Base-by-base conservation (phyloP, 2,797 vertebrate genomes). In the Macropodus opercularis region DNA sequence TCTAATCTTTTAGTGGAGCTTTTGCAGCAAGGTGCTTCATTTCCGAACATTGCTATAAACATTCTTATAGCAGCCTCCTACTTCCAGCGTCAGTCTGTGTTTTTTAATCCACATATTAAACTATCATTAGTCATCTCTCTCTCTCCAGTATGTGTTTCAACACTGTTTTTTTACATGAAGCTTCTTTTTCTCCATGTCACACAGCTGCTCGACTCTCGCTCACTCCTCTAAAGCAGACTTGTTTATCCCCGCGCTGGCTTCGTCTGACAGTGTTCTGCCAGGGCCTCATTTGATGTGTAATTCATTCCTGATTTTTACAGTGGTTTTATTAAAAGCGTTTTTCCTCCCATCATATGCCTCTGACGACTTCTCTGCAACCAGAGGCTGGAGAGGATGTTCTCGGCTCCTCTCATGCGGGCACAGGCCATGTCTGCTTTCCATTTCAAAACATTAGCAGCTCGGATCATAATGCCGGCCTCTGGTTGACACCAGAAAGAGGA, bases 261-360 rank as follows among this genome's bases (percentile, higher is more conserved):
- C 22, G 17, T 41, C 50, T 62, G 84, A 83, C 84, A 78, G 75
- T 44, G 44, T 69, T 60, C 72, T 69, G 71, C 79, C 84, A 63
- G 63, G 52, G 47, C 34, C 47, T 48, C 14, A 61, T 84, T 79
- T 82, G 71, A 87, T 56, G 80, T 79, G 56, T 86, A 85, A 88
- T 85, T 85, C 76, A 84, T 57, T 76, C 84, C 81, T 80, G 61
- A 77, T 86, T 86, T 70, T 80, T 84, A 80, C 84, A 75, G 77
- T 75, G 87, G 52, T 85, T 87, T 87, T 81, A 83, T 86, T 84
- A 68, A 88, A 81, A 76, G 70, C 50, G 27, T 29, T 67, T 83
- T 75, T 59, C 67, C 73, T 69, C 71, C 62, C 47, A 31, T 58
- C 44, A 17, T 46, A 38, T 53, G 63, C 56, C 68, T 59, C 40